Base-by-base conservation (phyloP, 2,797 vertebrate genomes). In the Carcharodon carcharias region DNA sequence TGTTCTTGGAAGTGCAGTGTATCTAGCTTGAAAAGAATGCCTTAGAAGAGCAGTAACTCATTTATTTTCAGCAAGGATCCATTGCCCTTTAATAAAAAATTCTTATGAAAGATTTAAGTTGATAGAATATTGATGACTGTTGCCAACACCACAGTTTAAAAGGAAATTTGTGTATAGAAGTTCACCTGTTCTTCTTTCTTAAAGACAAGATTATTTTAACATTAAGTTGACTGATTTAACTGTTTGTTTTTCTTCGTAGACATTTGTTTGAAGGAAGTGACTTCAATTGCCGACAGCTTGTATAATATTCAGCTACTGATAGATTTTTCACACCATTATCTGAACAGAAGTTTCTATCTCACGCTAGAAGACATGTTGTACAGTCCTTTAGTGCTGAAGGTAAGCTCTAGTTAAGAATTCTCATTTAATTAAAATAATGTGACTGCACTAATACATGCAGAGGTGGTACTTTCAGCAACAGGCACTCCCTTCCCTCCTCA, bases 281-380 rank as follows among this genome's bases (percentile, higher is more conserved):
- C 98, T 0, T 99, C 99, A 0, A 98, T 99, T 96, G 99, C 99
- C 5, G 99, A 99, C 97, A 99, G 98, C 96, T 98, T 99, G 96
- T 99, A 99, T 96, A 99, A 99, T 96, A 99, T 99, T 96, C 99
- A 99, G 96, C 98, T 99, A 40, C 97, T 99, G 97, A 98, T 98
- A 97, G 99, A 99, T 97, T 99, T 99, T 96, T 98, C 99, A 85
- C 99, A 97, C 0, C 98, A 99, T 69, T 99, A 99, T 96, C 98
- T 99, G 16, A 99, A 99, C 97, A 99, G 98, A 97, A 98, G 99
- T 97, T 99, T 99, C 97, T 99, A 99, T 97, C 98, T 99, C 97
- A 99, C 99, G 0, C 97, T 98, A 21, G 99, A 99, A 97, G 99
- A 99, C 96, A 98, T 99, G 99, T 97, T 99, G 6, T 99, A 99